A percentile compares a stretch with the other conserved stretches of the same genome.
Evolutionary conservation across 1,140 invertebrate species (phyloP).

Genomic region (Tribolium castaneum): DNA sequence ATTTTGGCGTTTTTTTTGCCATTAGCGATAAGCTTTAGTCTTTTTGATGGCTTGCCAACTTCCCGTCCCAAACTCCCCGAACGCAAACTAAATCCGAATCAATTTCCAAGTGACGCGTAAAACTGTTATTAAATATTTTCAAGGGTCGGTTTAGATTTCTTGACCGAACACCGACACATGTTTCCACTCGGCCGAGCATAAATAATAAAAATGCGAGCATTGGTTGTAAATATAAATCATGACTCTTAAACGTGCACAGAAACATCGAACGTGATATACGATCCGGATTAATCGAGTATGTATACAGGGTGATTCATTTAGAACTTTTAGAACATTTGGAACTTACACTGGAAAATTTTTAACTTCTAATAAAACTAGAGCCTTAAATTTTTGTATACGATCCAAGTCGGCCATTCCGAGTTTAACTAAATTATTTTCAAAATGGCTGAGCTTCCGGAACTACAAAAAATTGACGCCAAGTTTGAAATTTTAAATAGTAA

Average conservation of each 20-base stretch:
- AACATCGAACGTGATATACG: conserved; percentile 40
- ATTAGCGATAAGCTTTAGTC: conserved; percentile 3
- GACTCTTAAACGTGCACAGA: conserved; percentile 38
- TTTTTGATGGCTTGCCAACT: conserved; percentile 24
- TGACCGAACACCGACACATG: conserved; percentile 5
- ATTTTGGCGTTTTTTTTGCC: not conserved
- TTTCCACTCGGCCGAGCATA: conserved; percentile 12
- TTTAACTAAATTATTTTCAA: no score
- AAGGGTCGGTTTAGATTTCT: not conserved
- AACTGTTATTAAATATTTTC: not conserved
- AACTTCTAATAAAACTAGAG: no score
- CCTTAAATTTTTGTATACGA: no score
- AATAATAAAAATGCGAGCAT: conserved; percentile 25
- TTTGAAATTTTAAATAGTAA: no score
- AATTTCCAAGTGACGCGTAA: not conserved
- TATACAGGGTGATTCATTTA: no score
- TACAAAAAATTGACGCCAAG: no score
- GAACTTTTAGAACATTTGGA: no score
- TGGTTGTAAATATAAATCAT: conserved; percentile 40
- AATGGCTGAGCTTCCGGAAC: no score
- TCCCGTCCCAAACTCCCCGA: not conserved
- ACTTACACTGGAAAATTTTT: no score
- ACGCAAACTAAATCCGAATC: not conserved
- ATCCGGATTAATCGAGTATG: conserved; percentile 41
- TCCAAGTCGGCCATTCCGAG: no score